phyloP scores from a whole-genome alignment of 1,140 invertebrate genomes.

The Hycleus cichorii region DNA sequence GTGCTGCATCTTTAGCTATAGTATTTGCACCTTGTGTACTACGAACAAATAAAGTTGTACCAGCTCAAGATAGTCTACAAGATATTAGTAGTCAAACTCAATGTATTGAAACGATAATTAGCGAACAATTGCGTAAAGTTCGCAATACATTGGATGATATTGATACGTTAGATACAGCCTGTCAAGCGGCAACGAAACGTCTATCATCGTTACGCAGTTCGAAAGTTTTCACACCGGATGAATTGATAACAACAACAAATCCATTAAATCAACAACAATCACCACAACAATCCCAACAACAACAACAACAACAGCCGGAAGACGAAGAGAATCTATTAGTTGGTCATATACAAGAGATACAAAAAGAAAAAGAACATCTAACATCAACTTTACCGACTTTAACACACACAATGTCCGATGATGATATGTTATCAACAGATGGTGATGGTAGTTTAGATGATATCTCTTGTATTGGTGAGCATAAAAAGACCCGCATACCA shows the following conservation, averaged over 20 bases:
- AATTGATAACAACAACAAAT: constrained; percentile 45
- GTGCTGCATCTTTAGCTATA: constrained; percentile 81
- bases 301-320: constrained; percentile 39
- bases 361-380: constrained; percentile 74
- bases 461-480: constrained; percentile 34
- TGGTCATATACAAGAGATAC: constrained; percentile 64
- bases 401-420: constrained; percentile 72
- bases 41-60: constrained; percentile 73
- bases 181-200: constrained; percentile 66
- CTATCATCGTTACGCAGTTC: constrained; percentile 66
- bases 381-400: constrained; percentile 73
- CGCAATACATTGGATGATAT: constrained; percentile 78
- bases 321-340: constrained; percentile 64
- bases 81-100: constrained; percentile 72
- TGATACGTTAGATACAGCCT: constrained; percentile 75
- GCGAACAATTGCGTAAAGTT: constrained; percentile 59
- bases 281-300: constrained; percentile 27
- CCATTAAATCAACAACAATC: constrained; percentile 32
- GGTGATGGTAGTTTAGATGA: constrained; percentile 61
- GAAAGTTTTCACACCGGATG: constrained; percentile 61
- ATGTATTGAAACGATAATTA: constrained; percentile 83
- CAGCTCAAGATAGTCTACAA: constrained; percentile 82
- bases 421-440: constrained; percentile 71
- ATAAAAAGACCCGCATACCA: constrained; percentile 26
- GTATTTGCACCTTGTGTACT: constrained; percentile 93